Evolutionary conservation across 2,888 invertebrate species (phyloP), one percentile per base, ranked within the genome.

Genomic region (Pyrocoelia pectoralis): DNA sequence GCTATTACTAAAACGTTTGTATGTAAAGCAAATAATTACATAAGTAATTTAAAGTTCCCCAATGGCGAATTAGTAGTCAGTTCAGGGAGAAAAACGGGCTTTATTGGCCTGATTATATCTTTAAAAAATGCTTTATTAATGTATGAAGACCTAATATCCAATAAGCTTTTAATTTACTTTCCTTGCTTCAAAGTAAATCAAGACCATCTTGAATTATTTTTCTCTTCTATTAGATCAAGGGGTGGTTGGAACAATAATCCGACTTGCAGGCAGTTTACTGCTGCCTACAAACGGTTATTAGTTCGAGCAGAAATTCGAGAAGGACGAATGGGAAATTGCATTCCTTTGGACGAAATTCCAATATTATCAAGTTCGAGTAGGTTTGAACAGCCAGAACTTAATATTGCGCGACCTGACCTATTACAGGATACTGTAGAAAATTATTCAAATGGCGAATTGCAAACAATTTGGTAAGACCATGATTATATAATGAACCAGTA

Each of bases 201-300:
- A 48, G 69, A 71, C 56, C 68, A 71, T 40, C 40, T 73, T 17
- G 72, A 70, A 55, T 38, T 70, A 51, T 69, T 70, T 57, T 73
- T 70, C 69, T 40, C 51, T 3, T 17, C 56, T 13, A 58, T 70
- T 46, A 24, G 70, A 54, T 38, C 57, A 10, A 40, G 57, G 19
- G 61, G 69, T 19, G 68, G 70, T 2, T 67, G 49, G 24, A 73
- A 71, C 51, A 71, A 71, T 50, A 72, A 70, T 65, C 65, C 68
- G 6, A 62, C 59, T 14, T 57, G 64, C 15, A 2, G 55, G 10
- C 68, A 72, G 56, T 74, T 74, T 55, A 49, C 18, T 18, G 49
- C 55, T 15, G 49, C 64, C 1, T 70, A 68, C 29, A 73, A 71
- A 51, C 67, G 65, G 57, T 24, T 71, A 5, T 40, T 73, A 15